These are phyloP conservation scores for Leucophenga maculata DNA, from an alignment of 2,888 invertebrate genomes.

Conservation along the genomic window DNA sequence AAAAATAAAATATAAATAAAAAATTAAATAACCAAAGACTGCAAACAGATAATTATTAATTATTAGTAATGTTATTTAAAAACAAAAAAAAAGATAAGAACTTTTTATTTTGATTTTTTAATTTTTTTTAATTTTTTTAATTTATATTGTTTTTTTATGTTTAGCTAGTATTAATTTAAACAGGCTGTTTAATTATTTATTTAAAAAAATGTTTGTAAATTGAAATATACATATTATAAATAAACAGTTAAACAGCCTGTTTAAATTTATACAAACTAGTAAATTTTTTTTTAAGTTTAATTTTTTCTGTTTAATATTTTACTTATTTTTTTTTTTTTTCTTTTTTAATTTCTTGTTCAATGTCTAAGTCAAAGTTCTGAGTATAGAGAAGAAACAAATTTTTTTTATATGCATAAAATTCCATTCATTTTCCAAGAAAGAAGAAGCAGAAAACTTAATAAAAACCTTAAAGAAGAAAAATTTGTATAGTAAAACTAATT, in stretches of 20 bases:
- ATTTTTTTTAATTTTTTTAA: slow-evolving; percentile 32
- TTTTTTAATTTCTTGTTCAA: slow-evolving; percentile 48
- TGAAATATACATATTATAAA: no score
- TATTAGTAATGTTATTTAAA: slow-evolving; percentile 72
- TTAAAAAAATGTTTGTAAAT: no score
- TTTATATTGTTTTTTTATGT: slow-evolving; percentile 28
- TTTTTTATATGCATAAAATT: slow-evolving; percentile 46
- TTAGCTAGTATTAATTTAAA: no score
- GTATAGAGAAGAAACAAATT: slow-evolving; percentile 29
- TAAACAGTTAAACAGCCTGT: no score
- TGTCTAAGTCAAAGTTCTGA: slow-evolving; percentile 58
- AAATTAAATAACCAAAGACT: slow-evolving; percentile 73
- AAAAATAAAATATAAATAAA: slow-evolving; percentile 53
- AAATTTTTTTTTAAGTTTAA: slow-evolving; percentile 35
- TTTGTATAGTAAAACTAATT: slow-evolving; percentile 9
- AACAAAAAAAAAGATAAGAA: slow-evolving; percentile 50
- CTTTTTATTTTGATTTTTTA: slow-evolving; percentile 30
- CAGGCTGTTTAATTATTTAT: no score
- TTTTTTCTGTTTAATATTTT: slow-evolving; percentile 38
- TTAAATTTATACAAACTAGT: slow-evolving; percentile 8
- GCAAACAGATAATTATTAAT: slow-evolving; percentile 74
- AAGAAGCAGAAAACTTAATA: slow-evolving; percentile 22
- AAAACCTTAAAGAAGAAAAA: slow-evolving; percentile 14
- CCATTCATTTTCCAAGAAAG: slow-evolving; percentile 42
- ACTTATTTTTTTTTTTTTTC: slow-evolving; percentile 38